Evolutionary conservation across 2,888 invertebrate genomes (phyloP), one percentile per base, ranked within the genome.

Genomic region (Chelonus formosanus): DNA sequence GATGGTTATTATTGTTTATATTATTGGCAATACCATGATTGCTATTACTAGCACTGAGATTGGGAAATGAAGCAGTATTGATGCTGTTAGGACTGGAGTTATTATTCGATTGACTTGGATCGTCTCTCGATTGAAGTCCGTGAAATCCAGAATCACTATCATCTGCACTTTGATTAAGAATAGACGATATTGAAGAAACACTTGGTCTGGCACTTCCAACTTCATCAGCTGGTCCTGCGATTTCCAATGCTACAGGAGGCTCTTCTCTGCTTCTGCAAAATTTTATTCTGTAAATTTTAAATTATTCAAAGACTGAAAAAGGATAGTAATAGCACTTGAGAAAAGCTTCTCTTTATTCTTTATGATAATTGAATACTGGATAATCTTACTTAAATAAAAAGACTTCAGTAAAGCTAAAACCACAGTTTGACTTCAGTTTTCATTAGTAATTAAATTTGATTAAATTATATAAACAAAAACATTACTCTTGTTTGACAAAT

Each of bases 111-210:
- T 82, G 80, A 60, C 80, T 81, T 3, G 81, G 82, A 31, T 82
- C 82, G 63, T 81, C 80, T 8, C 81, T 75, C 3, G 81, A 80
- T 66, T 80, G 81, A 57, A 83, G 82, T 6, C 84, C 84, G 63
- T 84, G 84, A 71, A 85, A 85, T 5, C 85, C 85, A 0, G 83
- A 83, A 70, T 85, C 85, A 66, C 85, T 85, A 71, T 85, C 85
- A 70, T 85, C 85, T 8, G 82, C 82, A 63, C 82, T 84, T 65
- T 82, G 80, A 67, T 83, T 83, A 60, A 82, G 72, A 52, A 80
- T 78, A 54, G 84, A 84, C 0, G 83, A 82, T 54, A 83, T 81
- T 55, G 84, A 83, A 0, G 84, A 83, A 3, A 83, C 82, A 70
- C 83, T 83, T 3, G 84, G 84, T 7, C 83, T 71, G 0, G 82